A percentile compares a stretch with the other conserved stretches of the same genome.
These are phyloP conservation scores for Drosophila ogumai DNA, from an alignment of 1,140 invertebrate species.

Conservation along the genomic window DNA sequence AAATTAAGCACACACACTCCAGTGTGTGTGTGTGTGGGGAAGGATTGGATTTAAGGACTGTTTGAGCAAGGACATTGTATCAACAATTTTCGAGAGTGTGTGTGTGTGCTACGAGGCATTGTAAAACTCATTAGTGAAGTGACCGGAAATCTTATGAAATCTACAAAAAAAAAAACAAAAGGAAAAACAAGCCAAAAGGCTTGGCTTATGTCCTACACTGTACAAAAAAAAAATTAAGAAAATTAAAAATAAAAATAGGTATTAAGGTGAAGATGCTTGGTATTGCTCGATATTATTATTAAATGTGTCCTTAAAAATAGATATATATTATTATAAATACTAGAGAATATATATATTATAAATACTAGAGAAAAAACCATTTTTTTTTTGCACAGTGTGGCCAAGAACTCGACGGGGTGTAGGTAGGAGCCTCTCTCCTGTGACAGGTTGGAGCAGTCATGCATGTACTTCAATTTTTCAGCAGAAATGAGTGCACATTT, in stretches of 20 bases:
- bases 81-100: conserved; percentile 50
- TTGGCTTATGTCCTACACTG: conserved; percentile 28
- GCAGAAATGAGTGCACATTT: conserved; percentile 81
- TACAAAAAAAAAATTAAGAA: neutral
- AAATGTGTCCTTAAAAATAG: neutral
- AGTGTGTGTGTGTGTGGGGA: conserved; percentile 16
- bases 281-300: neutral
- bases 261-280: neutral
- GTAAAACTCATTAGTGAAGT: conserved; percentile 83
- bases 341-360: neutral
- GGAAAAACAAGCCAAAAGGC: conserved; percentile 50
- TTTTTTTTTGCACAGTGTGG: neutral
- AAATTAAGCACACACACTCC: conserved; percentile 66
- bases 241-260: neutral
- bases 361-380: neutral
- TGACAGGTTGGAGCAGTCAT: conserved; percentile 69
- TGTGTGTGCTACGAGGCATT: conserved; percentile 60
- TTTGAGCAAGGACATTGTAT: conserved; percentile 59
- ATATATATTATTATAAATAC: neutral
- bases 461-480: conserved; percentile 83
- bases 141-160: conserved; percentile 79
- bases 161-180: conserved; percentile 48
- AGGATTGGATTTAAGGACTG: conserved; percentile 54
- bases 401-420: neutral
- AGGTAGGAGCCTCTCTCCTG: conserved; percentile 4